Evolutionary conservation across 2,113 vertebrate species (phyloP), one percentile per base, ranked within the genome.

Genomic region (Progne subis): DNA sequence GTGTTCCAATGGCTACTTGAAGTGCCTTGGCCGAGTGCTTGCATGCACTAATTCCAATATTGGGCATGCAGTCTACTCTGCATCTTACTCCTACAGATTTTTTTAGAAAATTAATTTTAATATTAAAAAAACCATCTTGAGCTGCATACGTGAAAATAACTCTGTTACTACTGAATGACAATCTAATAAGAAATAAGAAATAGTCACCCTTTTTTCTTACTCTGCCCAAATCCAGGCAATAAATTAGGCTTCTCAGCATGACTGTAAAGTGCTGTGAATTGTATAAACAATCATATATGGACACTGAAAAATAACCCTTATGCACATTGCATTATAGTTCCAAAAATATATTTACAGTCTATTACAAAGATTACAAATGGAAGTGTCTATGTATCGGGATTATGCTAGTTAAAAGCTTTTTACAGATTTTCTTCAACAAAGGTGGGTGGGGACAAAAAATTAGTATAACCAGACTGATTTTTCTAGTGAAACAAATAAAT

Each of bases 261-360:
- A 97, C 95, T 97, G 97, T 98, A 98, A 98, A 98, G 97, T 98
- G 98, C 97, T 98, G 97, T 97, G 97, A 98, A 98, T 95, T 98
- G 97, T 97, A 98, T 96, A 98, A 98, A 98, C 97, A 98, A 97
- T 98, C 96, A 97, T 97, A 97, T 98, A 98, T 97, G 95, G 97
- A 98, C 97, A 98, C 97, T 98, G 97, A 98, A 98, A 98, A 98
- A 98, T 98, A 98, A 98, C 96, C 98, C 97, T 98, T 98, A 97
- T 98, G 97, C 98, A 99, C 99, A 98, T 99, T 98, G 98, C 98
- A 98, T 99, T 99, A 99, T 99, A 99, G 99, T 99, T 99, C 98
- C 99, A 99, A 99, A 99, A 99, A 99, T 99, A 99, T 99, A 99
- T 99, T 99, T 99, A 99, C 99, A 99, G 99, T 99, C 99, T 99